Conservation (phyloP, 2,888 invertebrate species). For the Mimumesa dahlbomi region DNA sequence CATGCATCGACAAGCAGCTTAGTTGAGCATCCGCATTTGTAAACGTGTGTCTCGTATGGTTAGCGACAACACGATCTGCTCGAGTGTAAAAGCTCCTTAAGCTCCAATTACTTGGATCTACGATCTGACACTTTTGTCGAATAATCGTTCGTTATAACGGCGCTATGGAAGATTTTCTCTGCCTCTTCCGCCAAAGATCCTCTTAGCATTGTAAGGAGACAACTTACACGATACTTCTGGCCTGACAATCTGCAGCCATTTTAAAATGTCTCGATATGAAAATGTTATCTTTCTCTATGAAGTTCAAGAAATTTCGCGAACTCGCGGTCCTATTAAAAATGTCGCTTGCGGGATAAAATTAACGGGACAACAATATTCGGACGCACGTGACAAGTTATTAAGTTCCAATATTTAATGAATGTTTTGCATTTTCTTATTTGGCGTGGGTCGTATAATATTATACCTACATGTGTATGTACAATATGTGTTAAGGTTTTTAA, state of each 20-base stretch:
- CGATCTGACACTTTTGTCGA: constrained; percentile 39
- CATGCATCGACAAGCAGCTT: constrained; percentile 21
- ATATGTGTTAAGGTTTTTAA: too few relatives aligned
- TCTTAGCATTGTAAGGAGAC: constrained; percentile 36
- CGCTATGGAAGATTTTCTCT: constrained; percentile 20
- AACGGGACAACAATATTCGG: too few relatives aligned
- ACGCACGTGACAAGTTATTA: too few relatives aligned
- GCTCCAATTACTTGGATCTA: constrained; percentile 61
- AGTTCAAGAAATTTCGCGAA: too few relatives aligned
- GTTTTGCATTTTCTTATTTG: too few relatives aligned
- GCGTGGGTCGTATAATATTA: too few relatives aligned
- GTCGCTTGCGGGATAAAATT: too few relatives aligned
- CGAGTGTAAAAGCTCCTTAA: constrained; percentile 49
- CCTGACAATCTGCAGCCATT: constrained; percentile 9
- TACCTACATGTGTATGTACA: too few relatives aligned
- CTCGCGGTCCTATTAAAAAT: too few relatives aligned
- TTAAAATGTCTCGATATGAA: too few relatives aligned
- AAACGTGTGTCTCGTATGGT: constrained; percentile 38
- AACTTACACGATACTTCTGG: constrained; percentile 30
- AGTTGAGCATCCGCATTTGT: constrained; percentile 27
- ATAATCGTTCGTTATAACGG: constrained; percentile 47
- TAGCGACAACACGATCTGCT: constrained; percentile 32
- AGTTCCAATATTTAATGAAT: too few relatives aligned
- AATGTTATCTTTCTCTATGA: too few relatives aligned
- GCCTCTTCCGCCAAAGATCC: constrained; percentile 28